phyloP scores from a whole-genome alignment of 1,140 invertebrate genomes.

The Mactra quadrangularis region DNA sequence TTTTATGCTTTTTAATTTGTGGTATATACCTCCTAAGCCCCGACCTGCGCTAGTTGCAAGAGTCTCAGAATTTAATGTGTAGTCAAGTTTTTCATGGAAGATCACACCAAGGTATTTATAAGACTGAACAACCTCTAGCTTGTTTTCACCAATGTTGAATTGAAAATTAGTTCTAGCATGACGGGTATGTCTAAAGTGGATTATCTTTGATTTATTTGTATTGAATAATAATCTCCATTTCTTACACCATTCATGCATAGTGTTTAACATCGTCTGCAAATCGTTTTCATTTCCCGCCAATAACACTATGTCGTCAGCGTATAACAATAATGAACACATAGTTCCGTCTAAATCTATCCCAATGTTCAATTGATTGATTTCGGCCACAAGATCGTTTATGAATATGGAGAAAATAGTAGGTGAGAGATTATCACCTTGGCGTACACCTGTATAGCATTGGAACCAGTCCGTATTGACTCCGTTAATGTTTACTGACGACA shows the following conservation, averaged over 20 bases:
- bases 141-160: constrained; percentile 34
- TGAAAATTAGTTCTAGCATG: neutral
- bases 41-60: constrained; percentile 14
- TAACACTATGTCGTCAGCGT: too few relatives aligned
- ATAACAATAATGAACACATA: too few relatives aligned
- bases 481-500: constrained; percentile 7
- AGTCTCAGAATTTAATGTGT: neutral
- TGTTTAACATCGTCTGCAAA: constrained; percentile 32
- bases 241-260: constrained; percentile 43
- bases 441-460: neutral
- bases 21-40: constrained; percentile 21
- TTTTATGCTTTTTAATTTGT: constrained; percentile 28
- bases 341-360: too few relatives aligned
- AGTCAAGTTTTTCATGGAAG: constrained; percentile 37
- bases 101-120: constrained; percentile 56
- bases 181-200: constrained; percentile 36
- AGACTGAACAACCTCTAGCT: constrained; percentile 10
- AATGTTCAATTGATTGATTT: too few relatives aligned
- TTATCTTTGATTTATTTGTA: constrained; percentile 39
- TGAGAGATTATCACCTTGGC: constrained; percentile 32
- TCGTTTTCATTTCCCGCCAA: constrained; percentile 33
- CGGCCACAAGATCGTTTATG: neutral
- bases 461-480: constrained; percentile 4
- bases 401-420: constrained; percentile 43
- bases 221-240: constrained; percentile 52